Evolutionary conservation across 2,113 vertebrate species (phyloP).

Genomic region (Protobothrops mucrosquamatus): DNA sequence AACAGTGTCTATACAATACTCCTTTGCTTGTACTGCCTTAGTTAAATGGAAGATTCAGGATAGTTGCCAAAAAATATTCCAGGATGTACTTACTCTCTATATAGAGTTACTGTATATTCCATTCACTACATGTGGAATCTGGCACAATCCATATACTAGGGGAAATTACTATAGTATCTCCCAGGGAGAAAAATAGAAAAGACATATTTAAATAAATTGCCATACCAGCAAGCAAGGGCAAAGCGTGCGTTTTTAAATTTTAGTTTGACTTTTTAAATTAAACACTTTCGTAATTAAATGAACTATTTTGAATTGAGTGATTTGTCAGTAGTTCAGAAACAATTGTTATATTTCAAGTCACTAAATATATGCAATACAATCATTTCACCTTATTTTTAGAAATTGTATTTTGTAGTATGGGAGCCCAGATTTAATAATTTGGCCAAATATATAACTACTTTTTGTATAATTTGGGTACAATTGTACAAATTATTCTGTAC

Average conservation of each 20-base stretch:
- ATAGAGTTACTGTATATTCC: neutral
- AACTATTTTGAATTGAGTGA: neutral
- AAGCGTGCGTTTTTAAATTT: neutral
- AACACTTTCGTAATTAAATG: neutral
- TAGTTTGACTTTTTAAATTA: neutral
- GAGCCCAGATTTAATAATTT: neutral
- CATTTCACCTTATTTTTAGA: neutral
- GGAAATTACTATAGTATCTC: conserved; percentile 16
- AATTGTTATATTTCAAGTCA: neutral
- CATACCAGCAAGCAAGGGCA: neutral
- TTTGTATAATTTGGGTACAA: neutral
- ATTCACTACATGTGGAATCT: neutral
- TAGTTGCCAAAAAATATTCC: neutral
- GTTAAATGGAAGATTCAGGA: neutral
- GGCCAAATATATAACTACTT: neutral
- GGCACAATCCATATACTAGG: neutral
- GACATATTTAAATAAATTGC: neutral
- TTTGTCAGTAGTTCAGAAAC: neutral
- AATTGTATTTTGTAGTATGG: neutral
- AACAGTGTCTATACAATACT: neutral
- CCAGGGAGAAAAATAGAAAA: neutral
- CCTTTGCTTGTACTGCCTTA: neutral
- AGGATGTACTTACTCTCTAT: neutral
- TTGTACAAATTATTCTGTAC: neutral
- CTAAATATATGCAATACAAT: neutral